Base-by-base conservation (phyloP, 2,113 vertebrate genomes). In the Pangasianodon hypophthalmus region DNA sequence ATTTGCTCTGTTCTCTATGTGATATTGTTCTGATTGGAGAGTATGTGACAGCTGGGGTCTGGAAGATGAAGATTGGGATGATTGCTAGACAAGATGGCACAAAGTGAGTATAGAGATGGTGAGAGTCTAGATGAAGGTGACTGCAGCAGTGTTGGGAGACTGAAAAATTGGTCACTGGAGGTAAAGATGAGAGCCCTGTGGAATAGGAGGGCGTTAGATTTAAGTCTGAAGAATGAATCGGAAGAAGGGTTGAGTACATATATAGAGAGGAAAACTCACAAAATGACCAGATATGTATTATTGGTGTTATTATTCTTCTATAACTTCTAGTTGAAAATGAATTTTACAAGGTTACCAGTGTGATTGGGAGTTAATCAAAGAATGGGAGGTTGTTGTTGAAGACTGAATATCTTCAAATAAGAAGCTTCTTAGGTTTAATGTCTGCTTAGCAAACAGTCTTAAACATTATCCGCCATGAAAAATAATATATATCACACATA, bases 141-240 rank as follows among this genome's bases (percentile, higher is more conserved):
- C 7, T 73, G 46, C 48, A 52, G 56, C 69, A 52, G 67, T 37
- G 37, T 85, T 26, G 48, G 71, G n/a, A 67, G 46, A 52, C 60
- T 80, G 58, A 81, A 37, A 69, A 67, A 83, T 67, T 19, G 46
- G 32, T 52, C 32, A 83, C 13, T 29, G 62, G 1, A 48, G 19
- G 44, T 81, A 87, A 88, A 44, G 29, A 24, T 52, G 46, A 89
- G 71, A 67, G 10, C 18, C 67, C 29, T 67, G 44, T 64, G 19
- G n/a, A 88, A 90, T 14, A 86, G 79, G 4, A 50, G 82, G 19
- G 37, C 24, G 14, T 84, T 24, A 67, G 46, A 69, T 3, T 44
- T 48, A 37, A 48, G 44, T 88, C 50, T 41, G 32, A 82, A 52
- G 93, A 92, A 88, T 90, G 90, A 93, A 94, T 94, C 75, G 41